Percentiles rank a stretch among this genome's conserved stretches.
phyloP scores from a whole-genome alignment of 2,797 vertebrate species.

The Enteromius argenteus region DNA sequence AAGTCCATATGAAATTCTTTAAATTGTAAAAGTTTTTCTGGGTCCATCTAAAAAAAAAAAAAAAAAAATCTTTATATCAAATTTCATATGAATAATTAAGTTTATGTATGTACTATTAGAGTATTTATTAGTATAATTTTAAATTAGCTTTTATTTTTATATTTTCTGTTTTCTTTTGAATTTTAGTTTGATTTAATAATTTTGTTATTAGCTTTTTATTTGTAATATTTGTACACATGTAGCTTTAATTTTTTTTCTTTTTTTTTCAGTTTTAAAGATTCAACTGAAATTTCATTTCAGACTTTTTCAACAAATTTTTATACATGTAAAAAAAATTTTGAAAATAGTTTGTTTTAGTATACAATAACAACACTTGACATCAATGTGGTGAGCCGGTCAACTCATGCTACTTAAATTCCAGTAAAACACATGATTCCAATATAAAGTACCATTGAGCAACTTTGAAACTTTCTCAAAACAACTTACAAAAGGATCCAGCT shows the following conservation, averaged over 20 bases:
- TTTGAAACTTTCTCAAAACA: not conserved
- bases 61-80: not conserved
- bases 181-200: not conserved
- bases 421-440: conserved; percentile 15
- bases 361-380: not conserved
- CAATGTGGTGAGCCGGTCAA: not conserved
- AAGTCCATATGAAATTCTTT: not conserved
- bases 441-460: conserved; percentile 10
- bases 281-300: not conserved
- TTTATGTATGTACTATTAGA: not conserved
- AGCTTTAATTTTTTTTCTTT: not conserved
- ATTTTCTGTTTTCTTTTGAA: not conserved
- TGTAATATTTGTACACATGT: not conserved
- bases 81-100: not conserved
- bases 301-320: not conserved
- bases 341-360: not conserved
- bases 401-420: not conserved
- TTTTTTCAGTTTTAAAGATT: not conserved
- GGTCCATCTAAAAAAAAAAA: no score
- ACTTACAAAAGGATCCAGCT: conserved; percentile 87
- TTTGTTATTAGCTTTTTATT: not conserved
- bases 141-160: not conserved
- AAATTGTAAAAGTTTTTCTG: not conserved
- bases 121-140: not conserved
- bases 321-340: not conserved